phyloP scores from a whole-genome alignment of 2,113 vertebrate genomes.

The Nansenia antarctica region DNA sequence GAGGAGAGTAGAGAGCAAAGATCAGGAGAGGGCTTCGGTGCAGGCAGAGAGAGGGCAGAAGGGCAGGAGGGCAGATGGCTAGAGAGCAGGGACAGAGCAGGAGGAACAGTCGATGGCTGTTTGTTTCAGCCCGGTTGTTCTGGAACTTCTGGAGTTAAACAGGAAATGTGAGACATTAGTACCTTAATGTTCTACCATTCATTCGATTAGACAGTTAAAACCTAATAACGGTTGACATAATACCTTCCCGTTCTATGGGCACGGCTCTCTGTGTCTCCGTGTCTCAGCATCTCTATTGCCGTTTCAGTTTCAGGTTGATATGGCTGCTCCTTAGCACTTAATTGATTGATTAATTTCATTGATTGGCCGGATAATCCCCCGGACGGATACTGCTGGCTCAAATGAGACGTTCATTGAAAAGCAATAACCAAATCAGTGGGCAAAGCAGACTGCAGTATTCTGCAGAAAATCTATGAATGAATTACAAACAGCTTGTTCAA shows the following conservation, averaged over 20 bases:
- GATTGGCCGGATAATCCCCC: constrained; percentile 69
- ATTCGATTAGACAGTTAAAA: neutral
- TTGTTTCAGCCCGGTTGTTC: no score
- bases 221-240: neutral
- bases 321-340: constrained; percentile 50
- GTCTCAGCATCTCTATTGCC: constrained; percentile 19
- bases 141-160: neutral
- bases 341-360: constrained; percentile 60
- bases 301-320: constrained; percentile 23
- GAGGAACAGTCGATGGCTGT: neutral
- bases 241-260: neutral
- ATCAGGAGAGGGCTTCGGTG: no score
- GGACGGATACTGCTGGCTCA: constrained; percentile 48
- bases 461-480: constrained; percentile 4
- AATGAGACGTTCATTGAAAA: constrained; percentile 68
- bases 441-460: constrained; percentile 31
- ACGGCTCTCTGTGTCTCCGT: neutral
- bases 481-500: constrained; percentile 20
- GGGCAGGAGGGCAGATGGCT: no score
- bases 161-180: neutral
- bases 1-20: no score
- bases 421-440: constrained; percentile 48
- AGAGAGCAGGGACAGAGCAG: no score
- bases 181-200: neutral
- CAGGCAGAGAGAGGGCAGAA: no score